Evolutionary conservation across 2,797 vertebrate species (phyloP).

Genomic region (Siniperca scherzeri): DNA sequence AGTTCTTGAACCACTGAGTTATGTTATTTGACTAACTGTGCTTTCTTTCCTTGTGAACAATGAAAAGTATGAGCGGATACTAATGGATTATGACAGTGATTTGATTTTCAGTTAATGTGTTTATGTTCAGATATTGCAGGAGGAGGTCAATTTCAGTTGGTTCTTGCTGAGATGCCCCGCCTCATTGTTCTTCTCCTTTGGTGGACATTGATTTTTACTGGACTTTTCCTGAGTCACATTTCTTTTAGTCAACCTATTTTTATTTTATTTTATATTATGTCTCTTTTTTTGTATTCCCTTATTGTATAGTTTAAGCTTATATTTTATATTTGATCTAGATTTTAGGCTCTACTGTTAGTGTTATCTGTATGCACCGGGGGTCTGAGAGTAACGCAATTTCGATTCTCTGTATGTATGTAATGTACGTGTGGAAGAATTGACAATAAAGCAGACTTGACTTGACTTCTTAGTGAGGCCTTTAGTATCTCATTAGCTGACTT

Average conservation of each 20-base stretch:
- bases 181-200: background rate
- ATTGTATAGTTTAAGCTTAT: no score
- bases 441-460: no score
- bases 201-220: background rate
- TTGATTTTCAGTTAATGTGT: background rate
- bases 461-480: constrained; percentile 5
- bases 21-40: constrained; percentile 1
- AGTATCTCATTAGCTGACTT: constrained; percentile 5
- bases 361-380: no score
- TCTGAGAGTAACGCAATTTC: no score
- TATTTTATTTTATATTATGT: no score
- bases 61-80: background rate
- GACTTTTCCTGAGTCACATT: constrained; percentile 27
- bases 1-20: background rate
- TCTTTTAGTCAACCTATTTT: no score
- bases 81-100: constrained; percentile 13
- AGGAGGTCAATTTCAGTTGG: background rate
- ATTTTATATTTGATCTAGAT: no score
- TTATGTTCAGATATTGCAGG: constrained; percentile 2
- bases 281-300: no score
- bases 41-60: constrained; percentile 12
- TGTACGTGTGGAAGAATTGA: no score
- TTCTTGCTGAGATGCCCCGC: background rate
- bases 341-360: no score
- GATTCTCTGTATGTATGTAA: no score